Evolutionary conservation across 2,888 invertebrate species (phyloP).

Genomic region (Gastrophysa polygoni): DNA sequence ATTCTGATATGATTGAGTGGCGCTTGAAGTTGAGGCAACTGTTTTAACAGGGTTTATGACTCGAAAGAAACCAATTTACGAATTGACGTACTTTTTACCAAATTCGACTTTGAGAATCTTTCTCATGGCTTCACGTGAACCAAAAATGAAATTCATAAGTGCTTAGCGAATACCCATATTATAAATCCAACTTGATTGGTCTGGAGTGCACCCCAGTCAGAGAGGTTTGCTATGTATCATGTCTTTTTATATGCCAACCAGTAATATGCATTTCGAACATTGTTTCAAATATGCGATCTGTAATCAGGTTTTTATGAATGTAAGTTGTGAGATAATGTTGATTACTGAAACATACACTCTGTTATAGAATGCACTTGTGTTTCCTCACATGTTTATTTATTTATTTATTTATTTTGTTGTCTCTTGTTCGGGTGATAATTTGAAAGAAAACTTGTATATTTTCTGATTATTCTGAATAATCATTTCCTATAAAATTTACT

Average conservation of each 20-base stretch:
- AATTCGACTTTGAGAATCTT: too few relatives aligned
- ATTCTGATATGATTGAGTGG: too few relatives aligned
- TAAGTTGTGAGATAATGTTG: constrained; percentile 5
- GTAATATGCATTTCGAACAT: background rate
- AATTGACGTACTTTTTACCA: too few relatives aligned
- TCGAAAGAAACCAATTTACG: too few relatives aligned
- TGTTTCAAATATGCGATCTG: background rate
- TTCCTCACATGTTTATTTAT: constrained; percentile 9
- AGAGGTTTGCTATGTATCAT: constrained; percentile 19
- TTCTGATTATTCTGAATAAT: constrained; percentile 24
- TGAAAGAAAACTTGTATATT: constrained; percentile 17
- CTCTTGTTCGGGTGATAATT: constrained; percentile 26
- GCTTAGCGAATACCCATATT: too few relatives aligned
- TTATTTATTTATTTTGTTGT: constrained; percentile 21
- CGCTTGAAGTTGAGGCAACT: too few relatives aligned
- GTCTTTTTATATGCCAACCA: constrained; percentile 2
- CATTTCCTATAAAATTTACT: constrained; percentile 9
- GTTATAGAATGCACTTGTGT: constrained; percentile 7
- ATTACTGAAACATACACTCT: background rate
- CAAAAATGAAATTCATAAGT: too few relatives aligned
- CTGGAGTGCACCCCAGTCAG: too few relatives aligned
- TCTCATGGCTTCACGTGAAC: too few relatives aligned
- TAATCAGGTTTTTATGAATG: background rate
- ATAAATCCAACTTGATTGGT: too few relatives aligned
- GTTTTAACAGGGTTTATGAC: too few relatives aligned